Conservation (phyloP, 2,797 vertebrate genomes). For the Falco peregrinus region DNA sequence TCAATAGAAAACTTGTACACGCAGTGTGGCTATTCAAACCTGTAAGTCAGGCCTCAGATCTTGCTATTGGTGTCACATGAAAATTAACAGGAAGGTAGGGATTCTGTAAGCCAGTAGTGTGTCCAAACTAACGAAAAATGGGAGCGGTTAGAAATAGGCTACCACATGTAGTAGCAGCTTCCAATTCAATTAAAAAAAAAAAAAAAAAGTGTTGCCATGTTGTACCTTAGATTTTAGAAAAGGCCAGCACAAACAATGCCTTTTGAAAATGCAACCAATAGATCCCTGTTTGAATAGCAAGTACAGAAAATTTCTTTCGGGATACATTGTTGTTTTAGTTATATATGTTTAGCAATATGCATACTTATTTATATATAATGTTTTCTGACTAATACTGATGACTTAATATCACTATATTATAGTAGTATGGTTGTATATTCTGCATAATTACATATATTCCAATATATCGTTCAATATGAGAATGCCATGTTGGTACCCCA, state of each 20-base stretch:
- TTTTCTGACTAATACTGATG: background rate
- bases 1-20: background rate
- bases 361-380: background rate
- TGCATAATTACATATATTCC: background rate
- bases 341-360: background rate
- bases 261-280: background rate
- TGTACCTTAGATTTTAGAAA: background rate
- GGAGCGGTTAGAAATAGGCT: background rate
- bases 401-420: background rate
- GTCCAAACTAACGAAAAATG: background rate
- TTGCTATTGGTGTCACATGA: background rate
- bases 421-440: background rate
- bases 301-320: background rate
- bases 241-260: background rate
- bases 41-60: background rate
- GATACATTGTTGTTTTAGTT: background rate
- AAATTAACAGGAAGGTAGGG: background rate
- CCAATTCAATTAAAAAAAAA: background rate
- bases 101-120: background rate
- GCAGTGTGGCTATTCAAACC: background rate
- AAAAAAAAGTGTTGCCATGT: background rate
- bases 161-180: accelerated
- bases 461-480: background rate
- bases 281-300: background rate
- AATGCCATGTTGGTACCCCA: background rate